Conservation (phyloP, 2,113 vertebrate species). For the Grammomys surdaster region DNA sequence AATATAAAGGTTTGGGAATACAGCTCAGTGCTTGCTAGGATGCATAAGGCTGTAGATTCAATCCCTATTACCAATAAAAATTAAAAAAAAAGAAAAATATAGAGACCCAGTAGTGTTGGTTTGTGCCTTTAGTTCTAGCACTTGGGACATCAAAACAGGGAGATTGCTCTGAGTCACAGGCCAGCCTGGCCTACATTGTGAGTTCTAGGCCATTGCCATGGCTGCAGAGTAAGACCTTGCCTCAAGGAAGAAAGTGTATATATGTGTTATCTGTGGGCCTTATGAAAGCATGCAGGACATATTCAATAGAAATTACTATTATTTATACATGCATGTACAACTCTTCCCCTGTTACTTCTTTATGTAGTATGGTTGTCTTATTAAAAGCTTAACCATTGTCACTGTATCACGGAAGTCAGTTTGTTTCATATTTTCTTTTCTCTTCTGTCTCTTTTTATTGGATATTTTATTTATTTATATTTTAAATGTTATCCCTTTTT, state of each 20-base stretch:
- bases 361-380: neutral
- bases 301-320: neutral
- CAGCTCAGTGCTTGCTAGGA: neutral
- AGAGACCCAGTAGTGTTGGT: neutral
- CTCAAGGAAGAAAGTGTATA: neutral
- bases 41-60: neutral
- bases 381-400: neutral
- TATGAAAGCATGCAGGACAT: neutral
- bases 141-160: neutral
- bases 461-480: too few species aligned
- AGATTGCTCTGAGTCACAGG: neutral
- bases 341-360: neutral
- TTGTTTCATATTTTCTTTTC: constrained; percentile 6
- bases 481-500: too few species aligned
- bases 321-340: neutral
- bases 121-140: neutral
- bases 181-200: neutral
- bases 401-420: neutral
- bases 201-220: neutral
- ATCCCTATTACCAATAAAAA: neutral
- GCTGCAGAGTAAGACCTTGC: neutral
- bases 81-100: neutral
- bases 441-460: too few species aligned
- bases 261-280: neutral
- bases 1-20: neutral